Conservation (phyloP, 2,888 invertebrate species). For the Atethmia centrago region DNA sequence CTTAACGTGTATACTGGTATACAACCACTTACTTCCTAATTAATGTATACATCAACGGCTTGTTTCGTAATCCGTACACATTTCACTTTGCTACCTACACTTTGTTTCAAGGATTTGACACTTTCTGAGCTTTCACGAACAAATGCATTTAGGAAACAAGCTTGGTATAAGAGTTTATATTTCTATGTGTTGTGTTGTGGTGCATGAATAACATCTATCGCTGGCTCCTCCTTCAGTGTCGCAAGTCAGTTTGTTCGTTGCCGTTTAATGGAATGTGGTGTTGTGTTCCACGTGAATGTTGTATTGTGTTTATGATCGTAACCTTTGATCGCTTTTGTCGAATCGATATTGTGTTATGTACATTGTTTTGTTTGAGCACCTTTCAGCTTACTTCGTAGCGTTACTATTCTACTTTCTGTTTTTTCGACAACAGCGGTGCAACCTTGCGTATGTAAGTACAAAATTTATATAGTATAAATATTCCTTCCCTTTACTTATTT, state of each 20-base stretch:
- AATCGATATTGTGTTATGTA: slow-evolving; percentile 71
- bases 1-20: slow-evolving; percentile 40
- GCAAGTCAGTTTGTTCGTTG: slow-evolving; percentile 68
- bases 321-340: slow-evolving; percentile 84
- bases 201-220: slow-evolving; percentile 91
- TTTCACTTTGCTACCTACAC: slow-evolving; percentile 36
- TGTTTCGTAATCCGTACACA: slow-evolving; percentile 66
- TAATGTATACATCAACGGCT: slow-evolving; percentile 61
- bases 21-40: slow-evolving; percentile 41
- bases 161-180: slow-evolving; percentile 59
- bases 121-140: slow-evolving; percentile 41
- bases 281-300: slow-evolving; percentile 81
- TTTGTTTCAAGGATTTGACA: slow-evolving; percentile 42
- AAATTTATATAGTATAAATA: slow-evolving; percentile 50
- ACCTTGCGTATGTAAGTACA: slow-evolving; percentile 77
- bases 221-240: slow-evolving; percentile 75
- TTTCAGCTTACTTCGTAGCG: slow-evolving; percentile 64
- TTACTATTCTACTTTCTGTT: slow-evolving; percentile 54
- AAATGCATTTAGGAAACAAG: slow-evolving; percentile 69
- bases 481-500: slow-evolving; percentile 21
- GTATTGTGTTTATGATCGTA: slow-evolving; percentile 69
- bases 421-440: slow-evolving; percentile 82
- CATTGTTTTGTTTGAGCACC: slow-evolving; percentile 59
- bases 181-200: slow-evolving; percentile 79
- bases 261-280: slow-evolving; percentile 84